phyloP scores from a whole-genome alignment of 2,797 vertebrate species.

The Gadopsis marmoratus region DNA sequence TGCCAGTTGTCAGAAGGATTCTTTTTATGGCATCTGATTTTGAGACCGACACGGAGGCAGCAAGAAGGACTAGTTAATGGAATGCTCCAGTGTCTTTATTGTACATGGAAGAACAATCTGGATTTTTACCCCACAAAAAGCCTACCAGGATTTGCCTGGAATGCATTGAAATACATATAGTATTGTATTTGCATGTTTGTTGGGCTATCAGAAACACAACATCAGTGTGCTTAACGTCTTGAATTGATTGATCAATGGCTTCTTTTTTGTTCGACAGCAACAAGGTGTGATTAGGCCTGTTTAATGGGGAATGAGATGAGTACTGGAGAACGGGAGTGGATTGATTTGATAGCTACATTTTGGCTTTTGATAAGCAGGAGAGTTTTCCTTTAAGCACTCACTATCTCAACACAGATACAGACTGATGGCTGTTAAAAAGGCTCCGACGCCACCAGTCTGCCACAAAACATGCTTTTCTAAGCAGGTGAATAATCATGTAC shows the following conservation, averaged over 20 bases:
- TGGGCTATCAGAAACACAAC: background rate
- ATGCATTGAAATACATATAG: background rate
- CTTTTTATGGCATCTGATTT: slow-evolving; percentile 17
- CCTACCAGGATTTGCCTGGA: background rate
- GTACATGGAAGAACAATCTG: background rate
- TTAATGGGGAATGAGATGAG: background rate
- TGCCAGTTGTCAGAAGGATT: slow-evolving; percentile 35
- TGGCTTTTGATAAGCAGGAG: background rate
- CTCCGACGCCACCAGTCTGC: background rate
- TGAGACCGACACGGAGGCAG: slow-evolving; percentile 6
- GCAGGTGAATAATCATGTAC: slow-evolving; percentile 30
- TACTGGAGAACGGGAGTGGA: background rate
- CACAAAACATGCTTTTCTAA: slow-evolving; percentile 2
- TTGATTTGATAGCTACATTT: background rate
- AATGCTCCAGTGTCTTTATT: background rate
- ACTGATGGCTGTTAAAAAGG: background rate
- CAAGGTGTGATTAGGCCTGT: background rate
- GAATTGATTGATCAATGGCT: background rate
- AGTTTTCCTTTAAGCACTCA: background rate
- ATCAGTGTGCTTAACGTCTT: background rate
- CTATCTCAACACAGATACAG: background rate
- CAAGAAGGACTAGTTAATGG: background rate
- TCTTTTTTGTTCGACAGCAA: background rate
- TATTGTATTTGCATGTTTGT: background rate
- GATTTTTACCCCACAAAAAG: slow-evolving; percentile 8